phyloP scores from a whole-genome alignment of 2,888 invertebrate genomes.

The Melipona beecheii region DNA sequence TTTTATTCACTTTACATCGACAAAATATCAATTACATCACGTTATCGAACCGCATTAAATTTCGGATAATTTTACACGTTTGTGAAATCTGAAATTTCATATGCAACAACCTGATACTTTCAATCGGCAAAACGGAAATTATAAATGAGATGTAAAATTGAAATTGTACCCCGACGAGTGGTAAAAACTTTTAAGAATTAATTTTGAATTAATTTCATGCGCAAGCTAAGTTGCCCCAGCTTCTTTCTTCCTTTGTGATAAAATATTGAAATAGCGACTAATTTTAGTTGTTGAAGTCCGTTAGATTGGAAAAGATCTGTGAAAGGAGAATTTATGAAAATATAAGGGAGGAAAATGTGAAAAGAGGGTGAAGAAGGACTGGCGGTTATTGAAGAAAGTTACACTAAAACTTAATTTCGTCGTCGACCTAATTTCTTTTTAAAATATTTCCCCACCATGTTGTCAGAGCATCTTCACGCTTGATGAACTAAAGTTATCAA shows the following conservation, averaged over 20 bases:
- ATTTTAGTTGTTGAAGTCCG: neutral
- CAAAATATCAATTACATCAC: too few species aligned
- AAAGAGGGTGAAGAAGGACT: neutral
- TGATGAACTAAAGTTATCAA: neutral
- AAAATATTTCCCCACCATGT: constrained; percentile 13
- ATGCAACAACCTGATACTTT: too few species aligned
- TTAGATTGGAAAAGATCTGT: neutral
- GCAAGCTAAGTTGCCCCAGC: neutral
- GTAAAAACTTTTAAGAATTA: neutral
- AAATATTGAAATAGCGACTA: neutral
- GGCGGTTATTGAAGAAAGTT: constrained; percentile 5
- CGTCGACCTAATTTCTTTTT: constrained; percentile 9
- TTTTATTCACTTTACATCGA: too few species aligned
- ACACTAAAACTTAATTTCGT: constrained; percentile 17
- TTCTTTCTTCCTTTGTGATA: neutral
- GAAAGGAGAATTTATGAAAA: constrained; percentile 4
- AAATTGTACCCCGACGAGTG: neutral
- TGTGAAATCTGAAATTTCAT: too few species aligned
- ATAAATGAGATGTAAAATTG: neutral
- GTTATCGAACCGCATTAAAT: too few species aligned
- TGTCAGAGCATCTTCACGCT: neutral
- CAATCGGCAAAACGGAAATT: neutral
- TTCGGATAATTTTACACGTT: too few species aligned
- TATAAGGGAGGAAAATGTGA: neutral
- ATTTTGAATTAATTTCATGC: neutral